Evolutionary conservation across 2,888 invertebrate species (phyloP), one percentile per base, ranked within the genome.

Genomic region (Lasioglossum villosulum): DNA sequence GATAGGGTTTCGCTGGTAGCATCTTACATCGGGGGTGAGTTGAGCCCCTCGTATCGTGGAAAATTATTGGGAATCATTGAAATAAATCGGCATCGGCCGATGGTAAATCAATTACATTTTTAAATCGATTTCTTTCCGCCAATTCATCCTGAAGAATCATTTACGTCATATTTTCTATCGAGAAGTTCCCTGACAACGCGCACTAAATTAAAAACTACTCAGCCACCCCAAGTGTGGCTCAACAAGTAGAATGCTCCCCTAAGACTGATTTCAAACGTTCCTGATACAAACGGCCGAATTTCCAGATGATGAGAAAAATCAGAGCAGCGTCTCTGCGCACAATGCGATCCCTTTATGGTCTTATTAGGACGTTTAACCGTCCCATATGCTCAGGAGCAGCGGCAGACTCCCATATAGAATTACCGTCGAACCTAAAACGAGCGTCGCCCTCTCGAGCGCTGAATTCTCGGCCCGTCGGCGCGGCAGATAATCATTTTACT

Each of bases 401-500:
- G 72, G 63, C 83, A 82, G 73, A 45, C 72, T 82, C 87, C 86
- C 88, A 84, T 89, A 90, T 91, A 89, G 90, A 90, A 83, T 91
- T 91, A 91, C 91, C 68, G 27, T 45, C 63, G 76, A 78, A 71
- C 23, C 81, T 39, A 48, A 59, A 70, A 68, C 52, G 45, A 42
- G 16, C 75, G 63, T 79, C 84, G 88, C 81, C 71, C 85, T 83
- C 78, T 75, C 78, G 78, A 39, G 52, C 63, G 72, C 76, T 75
- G 82, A 86, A 85, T 84, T 83, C 83, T 75, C 75, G 70, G 76
- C 70, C 88, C 78, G 90, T 90, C 90, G 77, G 83, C 83, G 59
- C 80, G 68, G 39, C 74, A 75, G 88, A 90, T 91, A 89, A 89
- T 91, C 89, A 88, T 90, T 90, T 91, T 88, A 90, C 89, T 90